Conservation (phyloP, 1,140 invertebrate species). For the Caenorhabditis briggsae region DNA sequence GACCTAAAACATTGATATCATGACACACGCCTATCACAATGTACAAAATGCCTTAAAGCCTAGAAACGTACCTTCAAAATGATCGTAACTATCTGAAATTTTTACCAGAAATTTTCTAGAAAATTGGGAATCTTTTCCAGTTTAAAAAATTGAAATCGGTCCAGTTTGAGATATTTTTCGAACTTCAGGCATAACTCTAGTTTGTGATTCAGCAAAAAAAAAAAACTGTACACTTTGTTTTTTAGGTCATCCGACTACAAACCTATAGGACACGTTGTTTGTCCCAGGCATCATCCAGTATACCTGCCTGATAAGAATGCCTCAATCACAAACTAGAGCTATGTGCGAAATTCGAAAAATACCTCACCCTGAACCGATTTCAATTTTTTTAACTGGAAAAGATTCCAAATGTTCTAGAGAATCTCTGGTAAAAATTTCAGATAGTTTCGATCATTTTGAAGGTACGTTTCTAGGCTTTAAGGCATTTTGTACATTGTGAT, state of each 20-base stretch:
- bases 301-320: neutral
- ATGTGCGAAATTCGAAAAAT: neutral
- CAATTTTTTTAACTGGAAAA: neutral
- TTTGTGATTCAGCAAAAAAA: too few species aligned
- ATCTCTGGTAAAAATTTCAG: neutral
- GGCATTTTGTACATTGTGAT: constrained; percentile 28
- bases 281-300: neutral
- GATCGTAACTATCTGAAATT: neutral
- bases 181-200: neutral
- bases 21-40: constrained; percentile 35
- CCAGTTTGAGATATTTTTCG: too few species aligned
- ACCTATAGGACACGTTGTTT: too few species aligned
- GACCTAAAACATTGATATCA: constrained; percentile 14
- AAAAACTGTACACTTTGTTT: too few species aligned
- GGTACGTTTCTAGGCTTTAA: neutral
- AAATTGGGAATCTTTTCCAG: neutral
- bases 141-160: neutral
- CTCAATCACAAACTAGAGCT: constrained; percentile 43
- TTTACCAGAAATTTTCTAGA: too few species aligned
- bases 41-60: neutral
- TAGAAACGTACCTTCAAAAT: neutral
- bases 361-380: neutral
- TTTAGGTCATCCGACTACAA: too few species aligned
- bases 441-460: neutral
- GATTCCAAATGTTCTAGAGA: neutral